Base-by-base conservation (phyloP, 2,113 vertebrate genomes). In the Falco punctatus region DNA sequence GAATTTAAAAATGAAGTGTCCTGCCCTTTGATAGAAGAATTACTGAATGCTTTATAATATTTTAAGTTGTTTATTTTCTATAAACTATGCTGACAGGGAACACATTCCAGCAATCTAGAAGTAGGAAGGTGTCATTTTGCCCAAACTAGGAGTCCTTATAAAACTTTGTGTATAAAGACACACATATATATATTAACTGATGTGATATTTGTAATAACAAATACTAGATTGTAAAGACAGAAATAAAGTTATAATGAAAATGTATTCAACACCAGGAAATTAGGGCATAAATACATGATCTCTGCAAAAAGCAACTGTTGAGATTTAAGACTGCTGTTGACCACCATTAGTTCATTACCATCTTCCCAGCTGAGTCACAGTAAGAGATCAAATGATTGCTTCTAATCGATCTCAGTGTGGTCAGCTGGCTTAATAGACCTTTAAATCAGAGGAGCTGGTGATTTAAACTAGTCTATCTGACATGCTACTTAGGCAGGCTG, bases 1-100 rank as follows among this genome's bases (percentile, higher is more conserved):
- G 66, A 89, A 94, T 89, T 88, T 90, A 62, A 89, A 96, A 91
- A 75, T 58, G 11, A 75, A 89, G 46, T 27, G 10, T 30, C 58
- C 55, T 94, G 30, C 7, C n/a, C 49, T 84, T 58, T 77, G 42
- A 49, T 21, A 75, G 33, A 46, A 77, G 21, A 78, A 88, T 81
- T 57, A 78, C 23, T 51, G 44, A 59, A 91, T 75, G 21, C 10
- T 32, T 92, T 19, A 10, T 62, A 91, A 79, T 79, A 64, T 62
- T 83, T 91, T 55, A 78, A 54, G 6, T 69, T 78, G 13, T 74
- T 85, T 92, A 9, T 74, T 91, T 82, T 58, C 23, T 54, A 14
- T 80, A 66, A 80, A 55, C 28, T 54, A 4, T 54, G 22, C n/a
- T 88, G 28, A 71, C 26, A 69, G 24, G 10, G 33, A 66, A 72